These are phyloP conservation scores for Sterna hirundo DNA, from an alignment of 2,113 vertebrate genomes.

Conservation along the genomic window DNA sequence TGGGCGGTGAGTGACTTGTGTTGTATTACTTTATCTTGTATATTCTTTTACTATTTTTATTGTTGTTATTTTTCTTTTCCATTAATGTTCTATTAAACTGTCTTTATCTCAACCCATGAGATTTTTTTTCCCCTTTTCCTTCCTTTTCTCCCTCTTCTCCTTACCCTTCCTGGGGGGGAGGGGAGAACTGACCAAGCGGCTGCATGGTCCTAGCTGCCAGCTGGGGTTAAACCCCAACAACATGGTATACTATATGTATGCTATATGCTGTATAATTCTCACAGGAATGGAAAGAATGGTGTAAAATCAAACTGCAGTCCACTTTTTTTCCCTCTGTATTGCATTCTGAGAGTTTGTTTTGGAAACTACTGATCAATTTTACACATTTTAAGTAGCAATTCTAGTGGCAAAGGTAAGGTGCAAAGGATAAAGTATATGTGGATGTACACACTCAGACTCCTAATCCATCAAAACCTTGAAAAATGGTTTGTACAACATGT, in stretches of 20 bases:
- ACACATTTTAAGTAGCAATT: neutral
- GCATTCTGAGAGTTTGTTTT: neutral
- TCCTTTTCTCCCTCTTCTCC: neutral
- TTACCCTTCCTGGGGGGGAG: neutral
- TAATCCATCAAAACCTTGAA: neutral
- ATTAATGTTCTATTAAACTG: neutral
- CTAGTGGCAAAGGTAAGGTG: neutral
- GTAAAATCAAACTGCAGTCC: neutral
- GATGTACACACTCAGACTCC: neutral
- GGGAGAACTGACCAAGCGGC: neutral
- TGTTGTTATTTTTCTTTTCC: neutral
- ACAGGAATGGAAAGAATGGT: neutral
- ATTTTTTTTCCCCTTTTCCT: neutral
- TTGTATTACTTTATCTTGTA: neutral
- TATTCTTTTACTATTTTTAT: neutral
- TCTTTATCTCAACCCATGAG: neutral
- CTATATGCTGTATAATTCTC: neutral
- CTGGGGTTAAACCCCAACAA: neutral
- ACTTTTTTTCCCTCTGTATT: neutral
- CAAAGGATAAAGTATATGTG: neutral
- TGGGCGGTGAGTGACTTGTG: neutral
- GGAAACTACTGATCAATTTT: neutral
- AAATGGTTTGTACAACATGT: neutral
- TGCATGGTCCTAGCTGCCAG: neutral
- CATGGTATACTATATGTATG: neutral